Conservation (phyloP, 2,797 vertebrate species). For the Chromobotia macracanthus region DNA sequence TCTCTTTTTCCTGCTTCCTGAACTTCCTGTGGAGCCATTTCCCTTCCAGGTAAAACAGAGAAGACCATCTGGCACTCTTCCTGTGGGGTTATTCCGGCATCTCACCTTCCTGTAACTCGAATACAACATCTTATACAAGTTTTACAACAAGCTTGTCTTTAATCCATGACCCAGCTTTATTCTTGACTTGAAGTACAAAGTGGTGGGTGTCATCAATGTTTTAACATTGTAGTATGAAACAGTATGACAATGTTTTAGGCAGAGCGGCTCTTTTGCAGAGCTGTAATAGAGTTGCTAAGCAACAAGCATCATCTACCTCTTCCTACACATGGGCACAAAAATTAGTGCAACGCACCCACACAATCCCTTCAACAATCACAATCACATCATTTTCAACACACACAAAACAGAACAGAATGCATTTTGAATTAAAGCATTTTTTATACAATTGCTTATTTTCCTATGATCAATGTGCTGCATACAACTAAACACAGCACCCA, state of each 20-base stretch:
- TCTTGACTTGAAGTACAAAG: too few species aligned
- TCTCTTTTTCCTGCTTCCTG: conserved; percentile 48
- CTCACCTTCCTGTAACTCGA: conserved; percentile 41
- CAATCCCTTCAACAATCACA: conserved; percentile 39
- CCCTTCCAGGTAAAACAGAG: conserved; percentile 50
- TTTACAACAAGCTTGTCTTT: conserved; percentile 18
- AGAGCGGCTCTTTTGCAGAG: conserved; percentile 43
- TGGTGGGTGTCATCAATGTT: too few species aligned
- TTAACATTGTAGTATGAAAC: neutral
- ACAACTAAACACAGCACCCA: conserved; percentile 1
- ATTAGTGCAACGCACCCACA: conserved; percentile 51
- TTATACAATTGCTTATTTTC: too few species aligned
- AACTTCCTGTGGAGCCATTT: conserved; percentile 41
- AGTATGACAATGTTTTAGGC: conserved; percentile 10
- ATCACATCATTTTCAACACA: conserved; percentile 33
- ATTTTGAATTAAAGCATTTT: conserved; percentile 13
- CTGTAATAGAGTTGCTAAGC: conserved; percentile 72
- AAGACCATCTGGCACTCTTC: conserved; percentile 47
- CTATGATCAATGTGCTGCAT: neutral
- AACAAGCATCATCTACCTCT: conserved; percentile 75
- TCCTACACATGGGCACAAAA: conserved; percentile 67
- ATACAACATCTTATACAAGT: neutral
- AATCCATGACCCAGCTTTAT: neutral
- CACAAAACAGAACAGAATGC: conserved; percentile 14
- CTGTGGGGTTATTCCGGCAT: conserved; percentile 33